These are phyloP conservation scores for Microcebus murinus DNA, from an alignment of 2,113 vertebrate species.

Conservation along the genomic window DNA sequence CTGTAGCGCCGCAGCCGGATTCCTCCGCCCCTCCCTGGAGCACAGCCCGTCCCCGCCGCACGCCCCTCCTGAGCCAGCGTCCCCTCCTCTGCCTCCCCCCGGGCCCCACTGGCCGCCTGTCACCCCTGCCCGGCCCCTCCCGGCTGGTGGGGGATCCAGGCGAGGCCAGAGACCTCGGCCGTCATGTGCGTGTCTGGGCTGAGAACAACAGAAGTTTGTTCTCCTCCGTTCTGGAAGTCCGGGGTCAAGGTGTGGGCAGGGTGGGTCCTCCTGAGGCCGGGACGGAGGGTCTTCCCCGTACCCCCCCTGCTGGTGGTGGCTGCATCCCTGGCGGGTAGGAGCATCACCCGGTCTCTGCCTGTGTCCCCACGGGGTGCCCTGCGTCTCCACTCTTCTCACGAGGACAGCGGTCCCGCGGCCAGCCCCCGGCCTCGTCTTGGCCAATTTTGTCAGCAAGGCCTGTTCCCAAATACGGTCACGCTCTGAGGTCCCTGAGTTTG, in stretches of 20 bases:
- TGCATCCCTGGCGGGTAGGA: neutral
- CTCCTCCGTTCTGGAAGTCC: neutral
- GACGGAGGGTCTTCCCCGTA: neutral
- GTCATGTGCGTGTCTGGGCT: neutral
- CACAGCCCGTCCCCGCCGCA: neutral
- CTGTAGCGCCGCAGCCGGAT: neutral
- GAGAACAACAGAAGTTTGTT: neutral
- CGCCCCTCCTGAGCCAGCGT: neutral
- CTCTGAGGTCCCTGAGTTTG: neutral
- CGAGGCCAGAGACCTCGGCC: neutral
- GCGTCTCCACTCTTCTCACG: neutral
- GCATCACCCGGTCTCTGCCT: neutral
- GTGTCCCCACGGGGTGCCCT: neutral
- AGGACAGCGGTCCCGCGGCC: neutral
- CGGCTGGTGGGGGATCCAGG: neutral
- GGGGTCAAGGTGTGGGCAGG: neutral
- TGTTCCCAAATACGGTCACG: neutral
- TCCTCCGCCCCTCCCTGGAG: neutral
- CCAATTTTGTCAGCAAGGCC: neutral
- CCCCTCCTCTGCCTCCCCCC: too few relatives aligned
- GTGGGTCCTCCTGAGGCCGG: neutral
- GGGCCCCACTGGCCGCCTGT: too few relatives aligned
- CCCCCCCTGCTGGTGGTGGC: neutral
- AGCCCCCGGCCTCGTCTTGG: neutral
- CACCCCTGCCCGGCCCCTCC: neutral